A percentile compares a stretch with the other conserved stretches of the same genome.
Evolutionary conservation across 1,140 invertebrate species (phyloP).

Genomic region (Halictus rubicundus): DNA sequence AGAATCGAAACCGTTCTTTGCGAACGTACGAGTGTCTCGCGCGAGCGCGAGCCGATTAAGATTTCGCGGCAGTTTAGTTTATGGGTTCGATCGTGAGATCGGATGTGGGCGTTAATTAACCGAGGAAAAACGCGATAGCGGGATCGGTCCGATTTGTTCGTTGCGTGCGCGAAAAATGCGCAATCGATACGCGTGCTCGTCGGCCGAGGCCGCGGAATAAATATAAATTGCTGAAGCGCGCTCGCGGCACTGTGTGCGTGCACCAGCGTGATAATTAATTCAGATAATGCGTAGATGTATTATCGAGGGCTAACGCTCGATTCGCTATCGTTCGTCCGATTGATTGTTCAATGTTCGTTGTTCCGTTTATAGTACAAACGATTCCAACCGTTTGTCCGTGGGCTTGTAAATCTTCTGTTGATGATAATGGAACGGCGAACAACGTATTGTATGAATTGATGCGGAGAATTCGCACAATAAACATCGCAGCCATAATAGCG

Average conservation of each 20-base stretch:
- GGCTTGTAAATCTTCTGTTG: not conserved
- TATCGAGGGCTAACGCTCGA: conserved; percentile 3
- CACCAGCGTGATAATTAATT: conserved; percentile 15
- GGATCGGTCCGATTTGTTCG: not conserved
- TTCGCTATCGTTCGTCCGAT: not conserved
- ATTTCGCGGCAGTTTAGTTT: not conserved
- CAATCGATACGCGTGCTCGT: too few species aligned
- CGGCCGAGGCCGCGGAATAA: not conserved
- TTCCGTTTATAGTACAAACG: not conserved
- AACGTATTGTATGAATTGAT: not conserved
- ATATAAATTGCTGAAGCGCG: conserved; percentile 1
- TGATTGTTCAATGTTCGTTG: not conserved
- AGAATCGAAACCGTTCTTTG: too few species aligned
- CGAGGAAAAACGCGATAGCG: not conserved
- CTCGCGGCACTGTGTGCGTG: not conserved
- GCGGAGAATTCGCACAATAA: not conserved
- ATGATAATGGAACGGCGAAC: not conserved
- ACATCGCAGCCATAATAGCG: not conserved
- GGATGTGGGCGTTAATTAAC: not conserved
- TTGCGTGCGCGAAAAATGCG: not conserved
- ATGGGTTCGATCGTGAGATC: not conserved
- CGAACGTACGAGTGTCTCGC: too few species aligned
- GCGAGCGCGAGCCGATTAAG: not conserved
- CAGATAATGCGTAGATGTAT: conserved; percentile 29
- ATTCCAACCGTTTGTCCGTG: not conserved